Conservation (phyloP, 2,113 vertebrate genomes). For the Morone saxatilis region DNA sequence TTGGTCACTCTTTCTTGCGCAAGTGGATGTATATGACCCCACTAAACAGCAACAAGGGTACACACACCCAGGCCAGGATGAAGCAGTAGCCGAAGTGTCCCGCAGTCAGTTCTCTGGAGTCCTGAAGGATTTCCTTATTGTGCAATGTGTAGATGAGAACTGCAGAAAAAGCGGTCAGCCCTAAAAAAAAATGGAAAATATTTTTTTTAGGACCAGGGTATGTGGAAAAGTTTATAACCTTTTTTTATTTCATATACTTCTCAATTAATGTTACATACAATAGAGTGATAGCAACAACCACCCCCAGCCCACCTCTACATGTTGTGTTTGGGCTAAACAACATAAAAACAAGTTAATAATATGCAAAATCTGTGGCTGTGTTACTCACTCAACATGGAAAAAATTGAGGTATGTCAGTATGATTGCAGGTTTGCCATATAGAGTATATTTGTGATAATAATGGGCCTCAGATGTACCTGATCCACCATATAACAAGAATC, state of each 20-base stretch:
- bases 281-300: neutral
- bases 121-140: slow-evolving; percentile 83
- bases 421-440: neutral
- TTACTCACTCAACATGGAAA: neutral
- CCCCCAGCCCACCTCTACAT: neutral
- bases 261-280: neutral
- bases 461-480: neutral
- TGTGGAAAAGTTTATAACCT: neutral
- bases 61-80: slow-evolving; percentile 90
- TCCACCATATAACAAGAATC: neutral
- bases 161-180: slow-evolving; percentile 85
- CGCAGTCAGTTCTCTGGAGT: slow-evolving; percentile 48
- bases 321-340: neutral
- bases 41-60: slow-evolving; percentile 88
- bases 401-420: neutral
- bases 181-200: slow-evolving; percentile 64
- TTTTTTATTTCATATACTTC: neutral
- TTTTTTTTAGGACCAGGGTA: neutral
- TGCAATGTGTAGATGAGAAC: slow-evolving; percentile 90
- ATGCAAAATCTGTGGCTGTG: neutral
- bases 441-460: neutral
- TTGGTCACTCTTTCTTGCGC: slow-evolving; percentile 87
- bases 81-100: slow-evolving; percentile 92
- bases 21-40: slow-evolving; percentile 91
- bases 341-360: neutral